These are phyloP conservation scores for Epizoanthus ramosus DNA, from an alignment of 92 coral and sea anemone genomes.

Conservation along the genomic window DNA sequence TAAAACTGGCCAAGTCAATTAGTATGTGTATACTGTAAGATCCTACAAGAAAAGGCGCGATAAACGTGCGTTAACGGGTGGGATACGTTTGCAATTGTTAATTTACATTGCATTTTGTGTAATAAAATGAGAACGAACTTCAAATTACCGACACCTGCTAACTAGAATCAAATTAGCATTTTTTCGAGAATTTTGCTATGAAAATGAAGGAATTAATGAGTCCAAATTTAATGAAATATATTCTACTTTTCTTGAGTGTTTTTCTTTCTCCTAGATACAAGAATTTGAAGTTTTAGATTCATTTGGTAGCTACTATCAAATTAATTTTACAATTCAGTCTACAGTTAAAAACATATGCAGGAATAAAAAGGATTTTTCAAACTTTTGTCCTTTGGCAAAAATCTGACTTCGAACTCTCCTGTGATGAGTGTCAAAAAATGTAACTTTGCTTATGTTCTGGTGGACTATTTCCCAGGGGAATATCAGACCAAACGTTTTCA, in stretches of 20 bases:
- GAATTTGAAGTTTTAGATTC: no score
- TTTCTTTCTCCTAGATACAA: no score
- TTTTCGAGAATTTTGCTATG: not conserved
- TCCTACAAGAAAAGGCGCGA: not conserved
- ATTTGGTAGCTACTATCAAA: no score
- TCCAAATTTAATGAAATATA: not conserved
- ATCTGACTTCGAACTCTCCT: no score
- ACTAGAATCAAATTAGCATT: constrained; percentile 29
- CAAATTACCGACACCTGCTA: constrained; percentile 26
- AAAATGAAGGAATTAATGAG: not conserved
- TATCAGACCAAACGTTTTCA: no score
- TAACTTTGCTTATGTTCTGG: no score
- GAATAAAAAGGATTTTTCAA: no score
- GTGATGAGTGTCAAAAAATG: no score
- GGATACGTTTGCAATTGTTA: not conserved
- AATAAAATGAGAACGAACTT: constrained; percentile 24
- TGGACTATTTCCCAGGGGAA: no score
- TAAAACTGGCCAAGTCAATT: not conserved
- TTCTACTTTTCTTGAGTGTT: not conserved
- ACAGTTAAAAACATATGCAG: no score
- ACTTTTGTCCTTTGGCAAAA: no score
- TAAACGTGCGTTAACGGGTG: not conserved
- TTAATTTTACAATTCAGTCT: no score
- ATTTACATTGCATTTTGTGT: constrained; percentile 12
- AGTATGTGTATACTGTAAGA: not conserved